Conservation (phyloP, 2,797 vertebrate species). For the Apogon talboti region DNA sequence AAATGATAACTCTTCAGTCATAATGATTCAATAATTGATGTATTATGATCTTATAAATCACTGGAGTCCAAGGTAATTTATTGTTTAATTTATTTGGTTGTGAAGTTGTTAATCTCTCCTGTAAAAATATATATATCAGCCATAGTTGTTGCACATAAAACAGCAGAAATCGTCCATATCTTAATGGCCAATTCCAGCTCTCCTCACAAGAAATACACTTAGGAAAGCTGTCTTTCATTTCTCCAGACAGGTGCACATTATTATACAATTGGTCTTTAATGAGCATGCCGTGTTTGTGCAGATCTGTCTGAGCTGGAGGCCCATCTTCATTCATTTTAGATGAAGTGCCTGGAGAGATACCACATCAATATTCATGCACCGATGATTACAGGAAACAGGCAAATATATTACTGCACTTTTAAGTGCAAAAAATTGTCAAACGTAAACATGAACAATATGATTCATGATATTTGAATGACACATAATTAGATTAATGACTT, state of each 20-base stretch:
- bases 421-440: conserved; percentile 77
- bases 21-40: conserved; percentile 7
- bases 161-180: neutral
- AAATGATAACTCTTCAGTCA: conserved; percentile 4
- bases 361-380: conserved; percentile 82
- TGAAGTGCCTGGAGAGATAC: conserved; percentile 80
- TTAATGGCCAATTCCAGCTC: conserved; percentile 29
- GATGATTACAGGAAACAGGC: conserved; percentile 74
- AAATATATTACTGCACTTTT: conserved; percentile 66
- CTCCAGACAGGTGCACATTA: conserved; percentile 78
- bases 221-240: conserved; percentile 58
- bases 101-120: conserved; percentile 18
- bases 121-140: conserved; percentile 25
- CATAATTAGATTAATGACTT: conserved; percentile 72
- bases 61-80: neutral
- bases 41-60: conserved; percentile 12
- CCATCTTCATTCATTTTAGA: conserved; percentile 82
- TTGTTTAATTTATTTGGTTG: conserved; percentile 9
- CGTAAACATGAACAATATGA: conserved; percentile 79
- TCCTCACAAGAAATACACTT: conserved; percentile 22
- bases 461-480: conserved; percentile 75
- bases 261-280: conserved; percentile 82
- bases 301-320: conserved; percentile 74
- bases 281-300: conserved; percentile 79
- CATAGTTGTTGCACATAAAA: conserved; percentile 13